Evolutionary conservation across 2,797 vertebrate species (phyloP).

Genomic region (Sebastiscus tertius): DNA sequence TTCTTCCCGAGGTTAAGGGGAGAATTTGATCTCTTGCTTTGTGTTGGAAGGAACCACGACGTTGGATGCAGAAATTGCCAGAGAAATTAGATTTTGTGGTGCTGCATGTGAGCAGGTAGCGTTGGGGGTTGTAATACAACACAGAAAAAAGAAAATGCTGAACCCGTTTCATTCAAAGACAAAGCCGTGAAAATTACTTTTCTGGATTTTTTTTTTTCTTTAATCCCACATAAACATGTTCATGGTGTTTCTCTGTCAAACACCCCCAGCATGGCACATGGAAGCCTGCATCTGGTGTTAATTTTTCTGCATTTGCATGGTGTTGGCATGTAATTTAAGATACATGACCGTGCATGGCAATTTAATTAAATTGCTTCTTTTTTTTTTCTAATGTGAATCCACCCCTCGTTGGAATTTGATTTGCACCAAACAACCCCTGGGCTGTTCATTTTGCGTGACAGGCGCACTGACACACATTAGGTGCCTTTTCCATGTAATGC

Average conservation of each 20-base stretch:
- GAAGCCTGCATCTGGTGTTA: conserved; percentile 35
- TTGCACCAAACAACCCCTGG: conserved; percentile 68
- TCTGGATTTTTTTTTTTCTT: conserved; percentile 24
- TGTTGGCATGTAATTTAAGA: conserved; percentile 72
- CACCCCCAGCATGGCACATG: conserved; percentile 6
- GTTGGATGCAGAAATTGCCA: conserved; percentile 25
- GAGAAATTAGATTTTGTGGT: conserved; percentile 43
- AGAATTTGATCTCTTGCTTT: conserved; percentile 51
- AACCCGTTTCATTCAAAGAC: conserved; percentile 37
- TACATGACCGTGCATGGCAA: conserved; percentile 66
- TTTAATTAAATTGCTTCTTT: conserved; percentile 70
- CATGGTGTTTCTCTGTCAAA: conserved; percentile 9
- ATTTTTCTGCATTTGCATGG: conserved; percentile 58
- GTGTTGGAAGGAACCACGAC: conserved; percentile 21
- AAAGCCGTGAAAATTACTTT: conserved; percentile 40
- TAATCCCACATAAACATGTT: conserved; percentile 37
- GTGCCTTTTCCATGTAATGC: conserved; percentile 25
- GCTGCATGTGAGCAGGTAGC: conserved; percentile 18
- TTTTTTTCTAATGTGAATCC: conserved; percentile 41
- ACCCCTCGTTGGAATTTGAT: conserved; percentile 71
- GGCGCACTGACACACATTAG: conserved; percentile 67
- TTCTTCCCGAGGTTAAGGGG: conserved; percentile 11
- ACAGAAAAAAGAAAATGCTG: background rate
- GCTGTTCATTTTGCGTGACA: conserved; percentile 65
- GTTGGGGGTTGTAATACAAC: background rate